Evolutionary conservation across 2,113 vertebrate genomes (phyloP), one percentile per base, ranked within the genome.

Genomic region (Brachirus orientalis): DNA sequence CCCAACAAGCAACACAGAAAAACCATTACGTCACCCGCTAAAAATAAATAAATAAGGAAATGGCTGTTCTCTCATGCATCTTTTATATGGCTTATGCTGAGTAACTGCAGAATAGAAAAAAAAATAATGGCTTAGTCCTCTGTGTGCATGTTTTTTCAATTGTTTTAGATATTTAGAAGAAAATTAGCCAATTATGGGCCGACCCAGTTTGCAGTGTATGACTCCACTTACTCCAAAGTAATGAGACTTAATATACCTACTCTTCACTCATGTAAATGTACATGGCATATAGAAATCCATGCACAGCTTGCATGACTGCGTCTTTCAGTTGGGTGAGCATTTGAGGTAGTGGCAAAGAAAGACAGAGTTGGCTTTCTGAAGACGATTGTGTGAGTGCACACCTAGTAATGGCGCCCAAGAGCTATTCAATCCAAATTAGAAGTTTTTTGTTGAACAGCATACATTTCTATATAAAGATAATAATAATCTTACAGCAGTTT

Each of bases 261-360:
- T 7, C 54, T 19, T 66, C 43, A 45, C 14, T 20, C 19, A 69
- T 44, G 52, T 72, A 18, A 75, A 67, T 57, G 18, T 22, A 52
- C 20, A 4, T 67, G 52, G 36, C 46, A 66, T 18, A 20, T 10
- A 61, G 44, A 72, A 33, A 58, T 62, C 43, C 28, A 83, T 18
- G 56, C 52, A 41, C 63, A 50, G 50, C 60, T 83, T 79, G 72
- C 63, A 71, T 80, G 72, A 58, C 66, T 81, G 77, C 72, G 59
- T 69, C 77, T 75, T 81, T 80, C 69, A 86, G 59, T 69, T 72
- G 60, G 44, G 0, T 84, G 80, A 80, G 45, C 79, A 82, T 79
- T 57, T 63, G 55, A 76, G 64, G 69, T 77, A 50, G 46, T 69
- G 59, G 57, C 62, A 54, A 54, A 48, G 48, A 36, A 67, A 55